A percentile compares a stretch with the other conserved stretches of the same genome.
These are phyloP conservation scores for Caenorhabditis latens DNA, from an alignment of 1,140 invertebrate genomes.

Conservation along the genomic window DNA sequence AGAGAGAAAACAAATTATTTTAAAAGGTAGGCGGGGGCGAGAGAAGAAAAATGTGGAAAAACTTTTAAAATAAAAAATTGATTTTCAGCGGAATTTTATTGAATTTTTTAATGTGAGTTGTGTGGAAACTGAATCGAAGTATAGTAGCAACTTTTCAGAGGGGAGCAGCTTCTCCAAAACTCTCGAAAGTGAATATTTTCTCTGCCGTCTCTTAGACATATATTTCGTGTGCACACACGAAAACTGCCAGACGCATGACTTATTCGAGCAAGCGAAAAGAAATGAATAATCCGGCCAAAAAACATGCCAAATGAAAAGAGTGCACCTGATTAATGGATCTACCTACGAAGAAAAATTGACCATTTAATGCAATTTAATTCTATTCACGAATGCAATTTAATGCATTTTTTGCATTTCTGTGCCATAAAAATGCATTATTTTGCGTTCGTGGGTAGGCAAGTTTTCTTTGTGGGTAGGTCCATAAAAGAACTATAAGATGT, in stretches of 20 bases:
- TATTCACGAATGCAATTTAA: no score
- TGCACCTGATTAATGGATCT: constrained; percentile 1
- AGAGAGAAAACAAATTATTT: background rate
- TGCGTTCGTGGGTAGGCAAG: no score
- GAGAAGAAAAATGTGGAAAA: background rate
- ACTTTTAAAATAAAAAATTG: background rate
- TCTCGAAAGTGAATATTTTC: constrained; percentile 36
- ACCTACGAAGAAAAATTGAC: no score
- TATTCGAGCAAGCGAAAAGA: constrained; percentile 41
- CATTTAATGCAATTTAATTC: no score
- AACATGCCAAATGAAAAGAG: background rate
- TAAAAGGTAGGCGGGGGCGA: constrained; percentile 6
- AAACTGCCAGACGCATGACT: constrained; percentile 44
- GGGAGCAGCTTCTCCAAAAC: background rate
- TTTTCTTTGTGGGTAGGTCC: no score
- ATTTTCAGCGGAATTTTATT: background rate
- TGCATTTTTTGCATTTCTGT: no score
- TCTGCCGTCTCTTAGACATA: constrained; percentile 33
- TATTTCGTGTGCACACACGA: background rate
- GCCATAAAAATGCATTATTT: no score
- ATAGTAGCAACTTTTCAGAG: background rate
- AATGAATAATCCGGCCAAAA: constrained; percentile 26
- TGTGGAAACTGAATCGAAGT: background rate
- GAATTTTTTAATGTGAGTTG: no score
- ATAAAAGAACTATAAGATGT: no score